Percentiles rank a stretch among this genome's conserved stretches.
Conservation (phyloP, 2,888 invertebrate genomes). For the Diabrotica balteata region DNA sequence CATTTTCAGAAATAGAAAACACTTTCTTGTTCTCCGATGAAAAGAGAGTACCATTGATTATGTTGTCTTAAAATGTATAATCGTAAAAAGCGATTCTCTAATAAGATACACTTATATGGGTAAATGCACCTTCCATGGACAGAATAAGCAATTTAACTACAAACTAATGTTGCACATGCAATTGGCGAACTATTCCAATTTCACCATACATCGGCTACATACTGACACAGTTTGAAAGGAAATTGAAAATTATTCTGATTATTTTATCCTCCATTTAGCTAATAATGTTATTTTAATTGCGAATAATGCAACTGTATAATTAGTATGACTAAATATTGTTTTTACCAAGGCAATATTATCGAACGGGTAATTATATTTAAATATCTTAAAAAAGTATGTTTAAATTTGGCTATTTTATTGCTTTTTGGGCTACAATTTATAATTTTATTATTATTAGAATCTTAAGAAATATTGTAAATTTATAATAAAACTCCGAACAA, state of each 20-base stretch:
- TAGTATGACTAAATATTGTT: too few species aligned
- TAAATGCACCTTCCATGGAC: constrained; percentile 3
- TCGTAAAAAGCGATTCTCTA: background rate
- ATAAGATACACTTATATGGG: background rate
- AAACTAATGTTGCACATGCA: constrained; percentile 1
- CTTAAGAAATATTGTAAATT: too few species aligned
- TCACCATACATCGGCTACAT: background rate
- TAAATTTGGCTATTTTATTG: too few species aligned
- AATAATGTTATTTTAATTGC: too few species aligned
- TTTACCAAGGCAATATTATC: too few species aligned
- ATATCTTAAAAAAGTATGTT: too few species aligned
- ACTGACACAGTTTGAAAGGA: constrained; percentile 4
- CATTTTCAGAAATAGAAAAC: background rate
- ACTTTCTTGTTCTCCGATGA: background rate
- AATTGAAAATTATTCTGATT: background rate
- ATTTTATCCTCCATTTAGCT: constrained; percentile 4
- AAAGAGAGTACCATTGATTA: background rate
- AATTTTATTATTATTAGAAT: too few species aligned
- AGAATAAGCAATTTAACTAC: constrained; percentile 1
- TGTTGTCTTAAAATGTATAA: background rate
- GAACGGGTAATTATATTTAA: too few species aligned
- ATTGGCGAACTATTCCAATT: constrained; percentile 3
- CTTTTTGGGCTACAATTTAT: too few species aligned
- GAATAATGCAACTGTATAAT: too few species aligned
- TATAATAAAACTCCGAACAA: too few species aligned